phyloP scores from a whole-genome alignment of 1,140 invertebrate species.

The Portunus trituberculatus region DNA sequence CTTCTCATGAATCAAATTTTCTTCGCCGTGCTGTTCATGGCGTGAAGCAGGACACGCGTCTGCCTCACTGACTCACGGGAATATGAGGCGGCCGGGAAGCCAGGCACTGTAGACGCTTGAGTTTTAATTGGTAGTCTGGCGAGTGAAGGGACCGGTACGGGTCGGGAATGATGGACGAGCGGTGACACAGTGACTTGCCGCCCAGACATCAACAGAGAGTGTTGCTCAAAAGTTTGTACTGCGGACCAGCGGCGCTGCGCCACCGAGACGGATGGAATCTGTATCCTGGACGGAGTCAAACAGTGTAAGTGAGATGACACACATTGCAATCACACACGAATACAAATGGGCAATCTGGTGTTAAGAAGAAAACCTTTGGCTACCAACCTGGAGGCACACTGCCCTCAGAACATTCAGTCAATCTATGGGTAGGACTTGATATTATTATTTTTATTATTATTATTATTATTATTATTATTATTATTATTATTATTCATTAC shows the following conservation, averaged over 20 bases:
- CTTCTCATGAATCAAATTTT: background rate
- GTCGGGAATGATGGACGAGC: too few species aligned
- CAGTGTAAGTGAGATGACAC: background rate
- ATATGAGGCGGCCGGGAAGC: background rate
- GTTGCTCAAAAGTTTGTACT: background rate
- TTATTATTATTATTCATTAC: too few species aligned
- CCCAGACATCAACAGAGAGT: background rate
- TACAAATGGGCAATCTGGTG: background rate
- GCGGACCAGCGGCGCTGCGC: background rate
- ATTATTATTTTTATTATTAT: too few species aligned
- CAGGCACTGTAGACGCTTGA: background rate
- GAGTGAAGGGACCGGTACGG: background rate
- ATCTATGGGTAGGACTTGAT: too few species aligned
- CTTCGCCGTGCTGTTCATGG: background rate
- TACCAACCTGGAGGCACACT: background rate
- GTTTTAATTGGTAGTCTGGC: background rate
- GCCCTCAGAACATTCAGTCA: background rate
- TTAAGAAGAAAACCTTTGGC: background rate
- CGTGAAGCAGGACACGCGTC: background rate
- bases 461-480: too few species aligned
- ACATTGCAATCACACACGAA: background rate
- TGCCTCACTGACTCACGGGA: background rate
- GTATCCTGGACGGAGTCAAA: background rate
- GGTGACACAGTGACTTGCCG: background rate
- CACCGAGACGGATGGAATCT: background rate